Evolutionary conservation across 1,140 invertebrate species (phyloP).

Genomic region (Caenorhabditis brenneri): DNA sequence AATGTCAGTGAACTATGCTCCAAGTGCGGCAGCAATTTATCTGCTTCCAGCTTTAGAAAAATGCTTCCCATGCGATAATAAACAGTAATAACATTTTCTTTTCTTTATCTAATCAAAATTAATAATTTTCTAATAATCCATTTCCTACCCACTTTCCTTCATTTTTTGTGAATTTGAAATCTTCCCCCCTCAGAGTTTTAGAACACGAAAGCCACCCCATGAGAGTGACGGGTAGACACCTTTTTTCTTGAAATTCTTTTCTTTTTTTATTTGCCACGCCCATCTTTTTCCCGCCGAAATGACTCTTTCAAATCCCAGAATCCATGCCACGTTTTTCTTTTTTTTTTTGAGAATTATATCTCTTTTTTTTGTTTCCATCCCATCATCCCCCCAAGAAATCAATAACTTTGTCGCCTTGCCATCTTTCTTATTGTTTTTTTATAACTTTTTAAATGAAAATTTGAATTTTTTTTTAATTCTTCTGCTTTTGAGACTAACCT

Average conservation of each 20-base stretch:
- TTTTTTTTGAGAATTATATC: not conserved
- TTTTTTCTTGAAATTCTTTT: not conserved
- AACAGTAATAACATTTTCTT: not conserved
- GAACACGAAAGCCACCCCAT: not conserved
- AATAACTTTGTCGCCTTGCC: too few relatives aligned
- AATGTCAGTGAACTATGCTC: conserved; percentile 22
- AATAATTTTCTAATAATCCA: not conserved
- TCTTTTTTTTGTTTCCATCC: not conserved
- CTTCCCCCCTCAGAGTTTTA: not conserved
- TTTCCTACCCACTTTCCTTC: not conserved
- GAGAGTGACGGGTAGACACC: not conserved
- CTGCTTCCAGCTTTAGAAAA: conserved; percentile 13
- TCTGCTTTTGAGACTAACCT: conserved; percentile 38
- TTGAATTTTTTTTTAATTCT: too few relatives aligned
- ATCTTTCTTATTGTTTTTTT: too few relatives aligned
- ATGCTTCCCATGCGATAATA: not conserved
- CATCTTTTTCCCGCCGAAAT: not conserved
- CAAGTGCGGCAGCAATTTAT: conserved; percentile 21
- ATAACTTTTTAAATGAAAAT: too few relatives aligned
- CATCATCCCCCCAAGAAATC: too few relatives aligned
- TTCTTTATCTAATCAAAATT: not conserved
- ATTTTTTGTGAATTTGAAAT: not conserved
- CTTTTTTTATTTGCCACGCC: not conserved
- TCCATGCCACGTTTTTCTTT: not conserved
- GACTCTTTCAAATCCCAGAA: conserved; percentile 10